A percentile compares a stretch with the other conserved stretches of the same genome.
Evolutionary conservation across 2,797 vertebrate species (phyloP).

Genomic region (Galaxias olidus): DNA sequence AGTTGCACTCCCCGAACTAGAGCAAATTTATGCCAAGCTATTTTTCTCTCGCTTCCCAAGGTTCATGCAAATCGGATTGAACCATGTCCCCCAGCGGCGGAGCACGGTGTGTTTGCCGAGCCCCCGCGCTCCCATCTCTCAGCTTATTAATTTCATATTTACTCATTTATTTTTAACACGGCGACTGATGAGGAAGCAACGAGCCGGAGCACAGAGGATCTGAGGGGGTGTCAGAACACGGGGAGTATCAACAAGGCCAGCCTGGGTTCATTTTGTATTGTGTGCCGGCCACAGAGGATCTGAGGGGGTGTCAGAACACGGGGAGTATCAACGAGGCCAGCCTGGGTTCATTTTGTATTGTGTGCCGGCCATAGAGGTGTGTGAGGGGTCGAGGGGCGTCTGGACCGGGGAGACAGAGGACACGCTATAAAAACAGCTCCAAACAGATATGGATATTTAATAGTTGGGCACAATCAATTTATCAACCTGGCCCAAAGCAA

Average conservation of each 20-base stretch:
- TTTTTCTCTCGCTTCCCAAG: constrained; percentile 41
- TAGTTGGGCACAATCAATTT: too few species aligned
- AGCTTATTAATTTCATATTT: constrained; percentile 78
- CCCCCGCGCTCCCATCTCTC: constrained; percentile 55
- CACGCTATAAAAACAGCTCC: too few species aligned
- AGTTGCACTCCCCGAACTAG: constrained; percentile 35
- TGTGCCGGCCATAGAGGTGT: too few species aligned
- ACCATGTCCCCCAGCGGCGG: constrained; percentile 52
- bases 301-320: constrained; percentile 14
- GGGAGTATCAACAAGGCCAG: not conserved
- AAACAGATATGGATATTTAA: too few species aligned
- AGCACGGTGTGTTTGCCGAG: constrained; percentile 29
- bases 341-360: too few species aligned
- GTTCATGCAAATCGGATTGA: constrained; percentile 62
- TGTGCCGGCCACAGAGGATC: constrained; percentile 37
- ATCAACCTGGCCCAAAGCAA: too few species aligned
- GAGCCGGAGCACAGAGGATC: constrained; percentile 51
- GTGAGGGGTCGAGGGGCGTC: too few species aligned
- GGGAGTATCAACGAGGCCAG: not conserved
- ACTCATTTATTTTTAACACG: constrained; percentile 73
- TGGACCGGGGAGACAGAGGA: too few species aligned
- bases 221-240: constrained; percentile 14
- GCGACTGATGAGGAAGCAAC: constrained; percentile 59
- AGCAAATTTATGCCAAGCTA: constrained; percentile 63
- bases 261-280: too few species aligned